These are phyloP conservation scores for Scaptomyza reducta DNA, from an alignment of 2,888 invertebrate genomes.

Conservation along the genomic window DNA sequence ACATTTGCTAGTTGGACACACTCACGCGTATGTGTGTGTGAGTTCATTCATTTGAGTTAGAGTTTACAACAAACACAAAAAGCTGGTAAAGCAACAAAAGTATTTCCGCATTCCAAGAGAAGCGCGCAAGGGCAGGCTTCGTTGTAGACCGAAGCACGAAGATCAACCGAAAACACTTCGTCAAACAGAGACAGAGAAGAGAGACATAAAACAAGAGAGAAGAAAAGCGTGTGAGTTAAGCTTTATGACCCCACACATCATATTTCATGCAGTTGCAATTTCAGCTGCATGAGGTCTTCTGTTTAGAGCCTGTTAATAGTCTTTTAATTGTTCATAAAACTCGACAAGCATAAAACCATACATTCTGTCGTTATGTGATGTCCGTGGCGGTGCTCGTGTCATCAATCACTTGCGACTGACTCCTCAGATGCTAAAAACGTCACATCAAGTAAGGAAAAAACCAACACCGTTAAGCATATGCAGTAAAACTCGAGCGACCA, in stretches of 20 bases:
- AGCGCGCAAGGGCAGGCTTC: constrained; percentile 38
- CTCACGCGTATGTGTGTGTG: constrained; percentile 24
- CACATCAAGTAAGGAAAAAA: constrained; percentile 15
- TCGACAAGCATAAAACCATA: constrained; percentile 32
- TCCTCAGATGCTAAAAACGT: constrained; percentile 22
- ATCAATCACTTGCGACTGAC: constrained; percentile 60
- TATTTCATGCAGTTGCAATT: constrained; percentile 47
- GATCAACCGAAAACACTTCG: background rate
- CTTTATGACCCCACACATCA: constrained; percentile 41
- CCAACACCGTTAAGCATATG: constrained; percentile 67
- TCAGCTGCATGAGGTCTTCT: constrained; percentile 7
- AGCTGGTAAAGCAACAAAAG: constrained; percentile 16
- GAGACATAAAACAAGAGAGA: too few species aligned
- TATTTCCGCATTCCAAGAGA: constrained; percentile 51
- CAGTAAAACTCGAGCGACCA: constrained; percentile 40
- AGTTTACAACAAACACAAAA: constrained; percentile 6
- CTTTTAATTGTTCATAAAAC: constrained; percentile 72
- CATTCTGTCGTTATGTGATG: constrained; percentile 1
- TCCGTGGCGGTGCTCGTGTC: constrained; percentile 22
- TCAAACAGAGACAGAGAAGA: background rate
- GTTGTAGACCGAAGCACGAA: background rate
- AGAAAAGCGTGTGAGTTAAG: background rate
- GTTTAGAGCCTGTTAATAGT: constrained; percentile 50
- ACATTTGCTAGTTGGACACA: constrained; percentile 3
- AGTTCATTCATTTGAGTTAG: constrained; percentile 15